Percentiles rank a stretch among this genome's conserved stretches.
Evolutionary conservation across 2,888 invertebrate species (phyloP).

Genomic region (Buathra laborator): DNA sequence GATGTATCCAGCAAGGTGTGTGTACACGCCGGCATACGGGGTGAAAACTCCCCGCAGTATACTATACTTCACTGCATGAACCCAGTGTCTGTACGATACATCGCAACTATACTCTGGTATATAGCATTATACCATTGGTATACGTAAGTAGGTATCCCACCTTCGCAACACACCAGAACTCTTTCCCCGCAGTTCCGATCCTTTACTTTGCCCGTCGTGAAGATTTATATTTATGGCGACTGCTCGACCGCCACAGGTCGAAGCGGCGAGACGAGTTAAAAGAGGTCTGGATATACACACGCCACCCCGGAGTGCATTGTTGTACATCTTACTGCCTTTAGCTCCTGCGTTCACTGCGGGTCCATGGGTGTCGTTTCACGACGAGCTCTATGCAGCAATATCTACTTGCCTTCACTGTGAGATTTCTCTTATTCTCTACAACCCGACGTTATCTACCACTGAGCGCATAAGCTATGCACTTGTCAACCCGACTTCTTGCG

Average conservation of each 20-base stretch:
- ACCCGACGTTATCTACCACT: conserved; percentile 40
- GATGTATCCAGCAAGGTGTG: conserved; percentile 30
- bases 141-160: conserved; percentile 36
- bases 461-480: conserved; percentile 19
- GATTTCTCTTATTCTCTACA: conserved; percentile 29
- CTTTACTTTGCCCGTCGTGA: conserved; percentile 71
- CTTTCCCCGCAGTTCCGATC: conserved; percentile 64
- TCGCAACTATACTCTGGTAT: neutral
- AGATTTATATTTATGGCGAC: conserved; percentile 78
- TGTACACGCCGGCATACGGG: conserved; percentile 21
- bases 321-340: conserved; percentile 53
- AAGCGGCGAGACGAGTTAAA: conserved; percentile 57
- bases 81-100: neutral
- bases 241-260: conserved; percentile 58
- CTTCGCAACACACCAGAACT: conserved; percentile 52
- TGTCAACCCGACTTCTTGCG: conserved; percentile 20
- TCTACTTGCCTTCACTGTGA: conserved; percentile 30
- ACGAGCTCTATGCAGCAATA: conserved; percentile 38
- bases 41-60: conserved; percentile 9
- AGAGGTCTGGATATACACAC: conserved; percentile 50
- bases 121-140: conserved; percentile 14
- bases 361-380: conserved; percentile 41
- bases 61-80: conserved; percentile 17
- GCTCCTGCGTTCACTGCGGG: conserved; percentile 29
- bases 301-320: conserved; percentile 57